These are phyloP conservation scores for Artemisiospiza belli DNA, from an alignment of 2,113 vertebrate species.

Conservation along the genomic window DNA sequence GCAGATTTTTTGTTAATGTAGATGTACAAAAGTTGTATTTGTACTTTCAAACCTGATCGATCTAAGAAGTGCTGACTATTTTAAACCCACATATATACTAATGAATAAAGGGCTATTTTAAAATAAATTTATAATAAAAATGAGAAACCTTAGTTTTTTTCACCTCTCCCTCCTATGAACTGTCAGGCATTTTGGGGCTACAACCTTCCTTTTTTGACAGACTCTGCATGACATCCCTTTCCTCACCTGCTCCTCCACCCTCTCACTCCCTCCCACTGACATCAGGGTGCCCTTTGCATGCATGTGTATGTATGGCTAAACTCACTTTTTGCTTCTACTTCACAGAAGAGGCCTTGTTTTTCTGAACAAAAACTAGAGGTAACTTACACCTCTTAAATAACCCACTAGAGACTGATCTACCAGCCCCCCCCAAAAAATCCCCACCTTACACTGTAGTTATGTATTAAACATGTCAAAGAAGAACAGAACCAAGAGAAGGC, in stretches of 20 bases:
- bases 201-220: no score
- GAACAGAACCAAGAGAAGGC: rapidly evolving
- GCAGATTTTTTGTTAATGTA: rapidly evolving
- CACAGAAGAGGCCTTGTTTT: background rate
- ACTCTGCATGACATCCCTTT: background rate
- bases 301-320: background rate
- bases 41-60: rapidly evolving
- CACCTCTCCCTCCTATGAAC: background rate
- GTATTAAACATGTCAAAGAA: background rate
- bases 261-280: background rate
- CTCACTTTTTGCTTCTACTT: background rate
- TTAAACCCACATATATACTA: background rate
- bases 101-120: rapidly evolving
- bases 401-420: background rate
- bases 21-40: rapidly evolving
- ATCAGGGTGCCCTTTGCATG: background rate
- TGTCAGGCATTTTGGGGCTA: background rate
- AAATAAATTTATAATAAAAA: background rate
- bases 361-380: background rate
- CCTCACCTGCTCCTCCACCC: background rate
- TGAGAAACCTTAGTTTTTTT: background rate
- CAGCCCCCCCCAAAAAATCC: no score
- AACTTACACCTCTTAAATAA: background rate
- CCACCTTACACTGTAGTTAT: background rate
- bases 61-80: background rate